These are phyloP conservation scores for Drosophila kokeensis DNA, from an alignment of 2,888 invertebrate genomes.

Conservation along the genomic window DNA sequence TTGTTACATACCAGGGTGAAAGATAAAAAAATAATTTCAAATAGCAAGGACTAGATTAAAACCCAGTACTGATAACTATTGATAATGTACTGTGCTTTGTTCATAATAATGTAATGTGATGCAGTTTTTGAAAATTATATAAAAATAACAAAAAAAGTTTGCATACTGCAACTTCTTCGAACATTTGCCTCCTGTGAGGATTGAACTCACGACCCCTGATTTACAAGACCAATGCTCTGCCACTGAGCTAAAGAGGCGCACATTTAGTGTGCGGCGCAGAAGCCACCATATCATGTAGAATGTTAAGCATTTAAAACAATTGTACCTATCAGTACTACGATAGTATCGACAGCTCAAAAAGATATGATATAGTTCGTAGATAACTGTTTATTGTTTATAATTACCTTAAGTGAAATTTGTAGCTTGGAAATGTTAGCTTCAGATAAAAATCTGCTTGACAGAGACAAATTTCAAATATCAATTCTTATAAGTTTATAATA, in stretches of 20 bases:
- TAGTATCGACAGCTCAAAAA: background rate
- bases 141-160: background rate
- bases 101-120: background rate
- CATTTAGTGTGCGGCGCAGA: background rate
- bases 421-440: background rate
- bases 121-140: background rate
- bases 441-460: background rate
- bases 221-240: constrained; percentile 97
- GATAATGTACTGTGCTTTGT: background rate
- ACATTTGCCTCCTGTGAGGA: constrained; percentile 92
- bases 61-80: background rate
- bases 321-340: background rate
- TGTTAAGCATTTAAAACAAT: too few relatives aligned
- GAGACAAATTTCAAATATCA: background rate
- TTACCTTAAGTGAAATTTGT: constrained; percentile 24
- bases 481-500: too few relatives aligned
- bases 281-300: background rate
- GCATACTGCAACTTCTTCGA: background rate
- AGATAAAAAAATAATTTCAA: background rate
- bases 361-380: background rate
- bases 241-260: constrained; percentile 94
- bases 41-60: too few relatives aligned
- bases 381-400: constrained; percentile 9
- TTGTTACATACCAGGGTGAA: background rate
- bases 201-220: constrained; percentile 96